Evolutionary conservation across 2,888 invertebrate species (phyloP).

Genomic region (Nomada hirtipes): DNA sequence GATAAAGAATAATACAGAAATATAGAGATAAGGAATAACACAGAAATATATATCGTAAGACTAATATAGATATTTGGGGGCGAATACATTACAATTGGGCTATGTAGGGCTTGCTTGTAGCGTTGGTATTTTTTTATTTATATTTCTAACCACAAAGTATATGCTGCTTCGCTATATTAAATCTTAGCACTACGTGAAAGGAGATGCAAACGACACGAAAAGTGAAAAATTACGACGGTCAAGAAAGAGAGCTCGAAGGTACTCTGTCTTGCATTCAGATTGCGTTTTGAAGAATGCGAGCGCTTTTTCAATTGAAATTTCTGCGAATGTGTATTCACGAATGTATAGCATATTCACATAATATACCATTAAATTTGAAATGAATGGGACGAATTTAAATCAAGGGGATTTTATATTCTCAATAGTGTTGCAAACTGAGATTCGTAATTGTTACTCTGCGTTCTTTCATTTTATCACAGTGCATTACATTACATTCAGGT

Average conservation of each 20-base stretch:
- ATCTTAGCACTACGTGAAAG: no score
- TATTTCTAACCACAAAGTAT: no score
- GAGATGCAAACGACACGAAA: neutral
- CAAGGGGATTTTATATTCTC: slow-evolving; percentile 10
- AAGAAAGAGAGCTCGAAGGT: no score
- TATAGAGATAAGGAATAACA: no score
- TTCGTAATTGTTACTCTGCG: neutral
- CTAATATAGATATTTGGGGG: no score
- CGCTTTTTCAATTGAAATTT: slow-evolving; percentile 2
- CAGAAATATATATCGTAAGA: no score
- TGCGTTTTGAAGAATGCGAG: neutral
- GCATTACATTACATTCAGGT: neutral
- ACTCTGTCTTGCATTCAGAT: neutral
- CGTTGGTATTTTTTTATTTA: no score
- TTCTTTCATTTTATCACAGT: slow-evolving; percentile 3
- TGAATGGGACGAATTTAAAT: slow-evolving; percentile 3
- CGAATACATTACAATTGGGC: no score
- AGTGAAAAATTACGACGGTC: neutral
- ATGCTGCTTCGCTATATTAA: no score
- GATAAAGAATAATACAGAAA: no score
- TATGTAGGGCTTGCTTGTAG: no score
- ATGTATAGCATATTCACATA: neutral
- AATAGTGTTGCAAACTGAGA: neutral
- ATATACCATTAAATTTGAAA: neutral
- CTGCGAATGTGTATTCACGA: neutral